Percentiles rank a stretch among this genome's conserved stretches.
These are phyloP conservation scores for Dendroctonus valens DNA, from an alignment of 1,140 invertebrate species.

Conservation along the genomic window DNA sequence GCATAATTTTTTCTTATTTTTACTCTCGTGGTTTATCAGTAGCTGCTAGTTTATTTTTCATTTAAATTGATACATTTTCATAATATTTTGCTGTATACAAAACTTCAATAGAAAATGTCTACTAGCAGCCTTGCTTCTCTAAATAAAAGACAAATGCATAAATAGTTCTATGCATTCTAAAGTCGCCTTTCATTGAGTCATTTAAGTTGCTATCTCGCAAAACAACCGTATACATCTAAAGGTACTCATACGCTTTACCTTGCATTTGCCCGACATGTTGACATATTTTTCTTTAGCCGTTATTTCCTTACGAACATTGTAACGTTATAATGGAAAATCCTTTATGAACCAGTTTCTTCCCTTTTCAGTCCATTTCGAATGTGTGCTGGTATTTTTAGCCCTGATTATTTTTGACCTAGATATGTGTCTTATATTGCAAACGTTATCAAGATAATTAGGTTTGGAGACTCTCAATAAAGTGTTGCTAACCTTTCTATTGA, in stretches of 20 bases:
- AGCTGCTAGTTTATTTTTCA: neutral
- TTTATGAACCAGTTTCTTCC: constrained; percentile 12
- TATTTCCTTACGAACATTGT: constrained; percentile 27
- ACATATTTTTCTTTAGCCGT: constrained; percentile 30
- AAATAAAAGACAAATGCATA: constrained; percentile 9
- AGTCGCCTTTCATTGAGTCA: constrained; percentile 24
- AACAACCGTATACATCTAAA: constrained; percentile 29
- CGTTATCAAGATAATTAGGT: no score
- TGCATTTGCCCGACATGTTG: constrained; percentile 29
- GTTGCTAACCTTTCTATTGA: no score
- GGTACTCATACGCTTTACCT: constrained; percentile 19
- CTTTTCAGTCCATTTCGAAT: constrained; percentile 20
- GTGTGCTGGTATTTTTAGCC: constrained; percentile 1
- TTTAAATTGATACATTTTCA: neutral
- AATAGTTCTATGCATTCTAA: constrained; percentile 32
- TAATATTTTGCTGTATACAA: neutral
- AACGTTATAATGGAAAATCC: constrained; percentile 26
- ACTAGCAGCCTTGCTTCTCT: neutral
- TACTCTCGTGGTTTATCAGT: neutral
- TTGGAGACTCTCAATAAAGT: no score
- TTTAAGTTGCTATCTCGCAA: constrained; percentile 31
- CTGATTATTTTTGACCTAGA: constrained; percentile 17
- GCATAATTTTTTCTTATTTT: neutral
- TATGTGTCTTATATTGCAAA: neutral
- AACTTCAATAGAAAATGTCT: neutral